These are phyloP conservation scores for Poeciliopsis infans DNA, from an alignment of 2,797 vertebrate genomes.

Conservation along the genomic window DNA sequence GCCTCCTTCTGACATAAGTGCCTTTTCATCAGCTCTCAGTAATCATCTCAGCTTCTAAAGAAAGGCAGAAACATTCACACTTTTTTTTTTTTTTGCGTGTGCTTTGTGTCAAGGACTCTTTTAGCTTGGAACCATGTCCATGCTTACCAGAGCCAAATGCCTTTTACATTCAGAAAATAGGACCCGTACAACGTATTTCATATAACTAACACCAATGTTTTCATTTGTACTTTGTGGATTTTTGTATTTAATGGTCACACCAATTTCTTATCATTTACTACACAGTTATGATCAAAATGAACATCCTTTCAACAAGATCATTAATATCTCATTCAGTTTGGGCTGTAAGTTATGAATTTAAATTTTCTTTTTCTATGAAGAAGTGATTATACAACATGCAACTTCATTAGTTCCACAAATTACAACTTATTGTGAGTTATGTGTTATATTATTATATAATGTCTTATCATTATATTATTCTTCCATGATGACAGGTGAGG, in stretches of 20 bases:
- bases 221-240: background rate
- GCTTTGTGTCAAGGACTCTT: background rate
- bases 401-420: background rate
- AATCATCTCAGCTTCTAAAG: slow-evolving; percentile 8
- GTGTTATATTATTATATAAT: background rate
- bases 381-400: background rate
- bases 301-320: background rate
- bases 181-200: background rate
- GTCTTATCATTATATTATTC: no score
- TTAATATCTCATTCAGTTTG: background rate
- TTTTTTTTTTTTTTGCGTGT: background rate
- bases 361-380: background rate
- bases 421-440: background rate
- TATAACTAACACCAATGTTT: slow-evolving; percentile 2
- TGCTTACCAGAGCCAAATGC: slow-evolving; percentile 6
- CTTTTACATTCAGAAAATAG: slow-evolving; percentile 5
- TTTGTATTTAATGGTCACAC: background rate
- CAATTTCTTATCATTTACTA: background rate
- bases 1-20: slow-evolving; percentile 45
- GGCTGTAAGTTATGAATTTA: background rate
- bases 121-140: slow-evolving; percentile 5
- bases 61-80: background rate
- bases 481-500: no score
- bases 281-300: background rate
- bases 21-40: slow-evolving; percentile 36